These are phyloP conservation scores for Eulemur macaco DNA, from an alignment of 2,113 vertebrate species.

Conservation along the genomic window DNA sequence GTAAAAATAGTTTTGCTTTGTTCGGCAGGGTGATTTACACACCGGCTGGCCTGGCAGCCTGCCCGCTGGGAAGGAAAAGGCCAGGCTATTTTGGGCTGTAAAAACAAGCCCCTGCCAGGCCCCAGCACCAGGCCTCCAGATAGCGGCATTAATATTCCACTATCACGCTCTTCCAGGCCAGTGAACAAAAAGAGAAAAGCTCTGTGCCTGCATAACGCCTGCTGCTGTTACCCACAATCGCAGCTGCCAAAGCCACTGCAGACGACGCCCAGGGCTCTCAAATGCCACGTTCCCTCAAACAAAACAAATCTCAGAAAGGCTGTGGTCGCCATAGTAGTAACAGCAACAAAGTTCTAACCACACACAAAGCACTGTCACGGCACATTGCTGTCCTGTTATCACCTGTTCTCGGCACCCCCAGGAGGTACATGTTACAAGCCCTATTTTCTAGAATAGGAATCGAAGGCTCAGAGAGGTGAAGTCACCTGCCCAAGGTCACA, in stretches of 20 bases:
- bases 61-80: constrained; percentile 23
- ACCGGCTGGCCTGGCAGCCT: constrained; percentile 57
- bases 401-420: neutral
- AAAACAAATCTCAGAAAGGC: neutral
- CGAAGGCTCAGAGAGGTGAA: neutral
- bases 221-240: constrained; percentile 48
- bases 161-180: constrained; percentile 53
- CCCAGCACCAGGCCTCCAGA: constrained; percentile 54
- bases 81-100: constrained; percentile 68
- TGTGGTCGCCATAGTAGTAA: neutral
- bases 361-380: neutral
- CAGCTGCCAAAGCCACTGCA: neutral
- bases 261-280: neutral
- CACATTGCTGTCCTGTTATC: neutral
- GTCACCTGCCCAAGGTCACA: neutral
- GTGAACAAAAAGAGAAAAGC: neutral
- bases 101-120: constrained; percentile 65
- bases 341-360: neutral
- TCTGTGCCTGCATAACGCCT: constrained; percentile 46
- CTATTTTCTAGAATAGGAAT: neutral
- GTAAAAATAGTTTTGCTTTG: constrained; percentile 76
- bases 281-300: neutral
- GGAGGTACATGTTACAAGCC: neutral
- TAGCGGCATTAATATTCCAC: constrained; percentile 51
- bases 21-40: constrained; percentile 54